Evolutionary conservation across 1,140 invertebrate genomes (phyloP).

Genomic region (Anastrepha obliqua): DNA sequence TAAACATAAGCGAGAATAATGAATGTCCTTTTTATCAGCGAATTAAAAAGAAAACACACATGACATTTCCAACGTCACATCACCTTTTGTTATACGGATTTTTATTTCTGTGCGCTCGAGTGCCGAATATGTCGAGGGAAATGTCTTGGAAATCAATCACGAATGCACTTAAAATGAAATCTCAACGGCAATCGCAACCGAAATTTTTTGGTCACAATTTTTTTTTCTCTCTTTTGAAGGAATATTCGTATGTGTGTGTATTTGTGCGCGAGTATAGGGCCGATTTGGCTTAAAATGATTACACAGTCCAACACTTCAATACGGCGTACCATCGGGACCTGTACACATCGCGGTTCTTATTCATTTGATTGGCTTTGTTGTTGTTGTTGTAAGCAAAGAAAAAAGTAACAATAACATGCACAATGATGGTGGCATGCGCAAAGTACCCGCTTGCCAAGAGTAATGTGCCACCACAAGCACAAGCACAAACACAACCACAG

Average conservation of each 20-base stretch:
- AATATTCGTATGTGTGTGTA: not conserved
- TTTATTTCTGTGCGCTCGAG: not conserved
- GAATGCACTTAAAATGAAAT: conserved; percentile 46
- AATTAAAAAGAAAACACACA: conserved; percentile 25
- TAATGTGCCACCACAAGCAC: not conserved
- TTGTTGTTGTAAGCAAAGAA: not conserved
- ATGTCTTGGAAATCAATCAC: conserved; percentile 47
- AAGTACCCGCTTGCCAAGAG: not conserved
- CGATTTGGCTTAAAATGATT: conserved; percentile 38
- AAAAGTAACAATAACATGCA: not conserved
- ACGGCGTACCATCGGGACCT: not conserved
- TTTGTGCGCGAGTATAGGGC: not conserved
- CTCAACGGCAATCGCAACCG: conserved; percentile 39
- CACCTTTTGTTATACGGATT: not conserved
- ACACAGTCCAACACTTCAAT: not conserved
- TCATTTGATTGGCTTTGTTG: not conserved
- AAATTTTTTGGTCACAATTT: not conserved
- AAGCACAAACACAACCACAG: not conserved
- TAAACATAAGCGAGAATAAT: not conserved
- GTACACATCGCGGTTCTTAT: not conserved
- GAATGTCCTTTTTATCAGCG: not conserved
- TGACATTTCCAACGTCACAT: not conserved
- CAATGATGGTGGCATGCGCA: not conserved
- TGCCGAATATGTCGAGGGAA: conserved; percentile 5
- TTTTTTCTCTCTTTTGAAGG: not conserved